phyloP scores from a whole-genome alignment of 2,113 vertebrate genomes.

The Apteryx owenii region DNA sequence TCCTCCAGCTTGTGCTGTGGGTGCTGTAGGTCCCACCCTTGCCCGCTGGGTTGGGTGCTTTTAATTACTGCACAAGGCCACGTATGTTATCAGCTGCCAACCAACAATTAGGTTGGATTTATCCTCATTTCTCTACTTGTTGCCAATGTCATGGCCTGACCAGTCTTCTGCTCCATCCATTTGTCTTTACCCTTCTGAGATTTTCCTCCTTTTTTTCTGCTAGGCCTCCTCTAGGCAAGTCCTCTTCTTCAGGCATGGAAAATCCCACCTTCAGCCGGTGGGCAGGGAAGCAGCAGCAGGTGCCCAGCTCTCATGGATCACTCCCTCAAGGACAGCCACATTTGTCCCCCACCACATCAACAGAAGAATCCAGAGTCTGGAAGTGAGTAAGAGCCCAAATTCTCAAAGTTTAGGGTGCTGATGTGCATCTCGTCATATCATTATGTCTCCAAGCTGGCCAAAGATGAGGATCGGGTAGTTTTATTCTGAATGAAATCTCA shows the following conservation, averaged over 20 bases:
- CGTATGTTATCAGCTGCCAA: too few relatives aligned
- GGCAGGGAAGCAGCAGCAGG: too few relatives aligned
- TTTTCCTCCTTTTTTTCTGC: not conserved
- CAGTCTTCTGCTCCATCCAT: not conserved
- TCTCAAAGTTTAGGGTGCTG: not conserved
- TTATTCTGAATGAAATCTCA: not conserved
- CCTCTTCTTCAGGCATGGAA: not conserved
- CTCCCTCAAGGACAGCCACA: not conserved
- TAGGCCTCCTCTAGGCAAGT: not conserved
- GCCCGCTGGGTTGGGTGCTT: not conserved
- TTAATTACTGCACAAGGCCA: not conserved
- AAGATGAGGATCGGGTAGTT: too few relatives aligned
- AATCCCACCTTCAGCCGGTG: too few relatives aligned
- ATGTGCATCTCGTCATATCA: not conserved
- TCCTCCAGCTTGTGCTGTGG: not conserved
- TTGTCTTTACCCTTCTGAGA: not conserved
- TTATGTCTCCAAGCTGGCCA: not conserved
- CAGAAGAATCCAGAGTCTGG: not conserved
- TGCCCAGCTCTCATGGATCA: too few relatives aligned
- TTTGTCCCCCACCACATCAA: not conserved
- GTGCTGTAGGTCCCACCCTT: not conserved
- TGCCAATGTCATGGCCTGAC: not conserved
- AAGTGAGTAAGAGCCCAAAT: too few relatives aligned
- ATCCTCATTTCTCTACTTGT: not conserved
- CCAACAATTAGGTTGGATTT: not conserved